Percentiles rank a stretch among this genome's conserved stretches.
These are phyloP conservation scores for Myotis brandtii DNA, from an alignment of 2,113 vertebrate genomes.

Conservation along the genomic window DNA sequence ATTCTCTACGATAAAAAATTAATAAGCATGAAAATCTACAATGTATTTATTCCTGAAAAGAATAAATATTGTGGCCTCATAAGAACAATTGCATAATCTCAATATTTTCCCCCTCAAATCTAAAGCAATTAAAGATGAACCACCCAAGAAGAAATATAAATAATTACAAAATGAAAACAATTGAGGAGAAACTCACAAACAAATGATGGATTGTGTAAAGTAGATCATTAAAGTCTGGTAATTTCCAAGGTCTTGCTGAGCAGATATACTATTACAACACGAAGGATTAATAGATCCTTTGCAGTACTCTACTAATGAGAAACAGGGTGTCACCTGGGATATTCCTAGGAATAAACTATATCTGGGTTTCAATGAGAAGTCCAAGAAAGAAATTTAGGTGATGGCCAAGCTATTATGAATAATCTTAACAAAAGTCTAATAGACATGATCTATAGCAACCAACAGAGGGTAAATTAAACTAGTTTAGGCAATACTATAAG, in stretches of 20 bases:
- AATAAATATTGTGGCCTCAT: constrained; percentile 66
- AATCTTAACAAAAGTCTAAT: not conserved
- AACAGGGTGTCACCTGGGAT: not conserved
- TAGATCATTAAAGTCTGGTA: constrained; percentile 23
- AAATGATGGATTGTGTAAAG: constrained; percentile 53
- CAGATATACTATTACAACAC: constrained; percentile 10
- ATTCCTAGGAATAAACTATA: not conserved
- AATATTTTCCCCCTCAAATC: constrained; percentile 29
- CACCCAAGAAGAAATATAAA: constrained; percentile 55
- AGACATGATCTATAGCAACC: not conserved
- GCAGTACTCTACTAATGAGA: not conserved
- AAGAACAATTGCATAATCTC: constrained; percentile 59
- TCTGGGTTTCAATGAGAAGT: not conserved
- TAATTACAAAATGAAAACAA: constrained; percentile 55
- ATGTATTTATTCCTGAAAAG: constrained; percentile 63
- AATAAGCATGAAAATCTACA: constrained; percentile 68
- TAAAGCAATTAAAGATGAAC: constrained; percentile 71
- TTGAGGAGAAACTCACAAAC: constrained; percentile 35
- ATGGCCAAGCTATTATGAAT: not conserved
- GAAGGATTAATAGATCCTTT: not conserved
- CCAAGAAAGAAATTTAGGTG: not conserved
- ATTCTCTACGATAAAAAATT: constrained; percentile 66
- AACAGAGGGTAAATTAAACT: not conserved
- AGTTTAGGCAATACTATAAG: not conserved
- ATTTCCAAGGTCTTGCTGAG: constrained; percentile 43